phyloP scores from a whole-genome alignment of 2,113 vertebrate species.

The Lasiurus cinereus region DNA sequence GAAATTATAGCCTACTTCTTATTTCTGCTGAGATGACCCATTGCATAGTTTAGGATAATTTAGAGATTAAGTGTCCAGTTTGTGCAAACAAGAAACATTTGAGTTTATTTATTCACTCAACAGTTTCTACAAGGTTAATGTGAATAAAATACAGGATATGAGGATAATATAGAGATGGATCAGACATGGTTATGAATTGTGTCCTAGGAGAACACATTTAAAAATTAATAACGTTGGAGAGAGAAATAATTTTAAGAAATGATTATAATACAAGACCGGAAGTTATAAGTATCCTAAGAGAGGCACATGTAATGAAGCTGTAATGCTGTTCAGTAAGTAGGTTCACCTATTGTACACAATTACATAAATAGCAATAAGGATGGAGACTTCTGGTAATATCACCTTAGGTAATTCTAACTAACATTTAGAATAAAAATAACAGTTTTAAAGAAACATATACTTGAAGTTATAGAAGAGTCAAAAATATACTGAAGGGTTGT shows the following conservation, averaged over 20 bases:
- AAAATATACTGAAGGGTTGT: background rate
- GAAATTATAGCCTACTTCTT: slow-evolving; percentile 19
- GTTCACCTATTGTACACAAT: slow-evolving; percentile 1
- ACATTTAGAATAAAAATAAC: slow-evolving; percentile 28
- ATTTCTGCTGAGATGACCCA: slow-evolving; percentile 52
- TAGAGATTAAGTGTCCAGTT: slow-evolving; percentile 34
- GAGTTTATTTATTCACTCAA: slow-evolving; percentile 42
- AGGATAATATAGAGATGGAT: background rate
- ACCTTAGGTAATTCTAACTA: slow-evolving; percentile 15
- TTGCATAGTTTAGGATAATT: slow-evolving; percentile 52
- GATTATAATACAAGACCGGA: slow-evolving; percentile 1
- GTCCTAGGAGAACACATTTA: background rate
- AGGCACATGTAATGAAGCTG: background rate
- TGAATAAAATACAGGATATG: background rate
- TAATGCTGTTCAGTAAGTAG: background rate
- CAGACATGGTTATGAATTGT: background rate
- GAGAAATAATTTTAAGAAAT: background rate
- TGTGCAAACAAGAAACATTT: slow-evolving; percentile 44
- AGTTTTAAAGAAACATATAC: background rate
- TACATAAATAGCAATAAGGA: slow-evolving; percentile 12
- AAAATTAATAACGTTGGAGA: slow-evolving; percentile 31
- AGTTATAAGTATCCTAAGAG: slow-evolving; percentile 1
- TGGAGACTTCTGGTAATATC: background rate
- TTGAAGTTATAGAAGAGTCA: background rate
- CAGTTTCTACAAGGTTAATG: slow-evolving; percentile 39